Base-by-base conservation (phyloP, 2,797 vertebrate genomes). In the Melanotaenia pygmaea region DNA sequence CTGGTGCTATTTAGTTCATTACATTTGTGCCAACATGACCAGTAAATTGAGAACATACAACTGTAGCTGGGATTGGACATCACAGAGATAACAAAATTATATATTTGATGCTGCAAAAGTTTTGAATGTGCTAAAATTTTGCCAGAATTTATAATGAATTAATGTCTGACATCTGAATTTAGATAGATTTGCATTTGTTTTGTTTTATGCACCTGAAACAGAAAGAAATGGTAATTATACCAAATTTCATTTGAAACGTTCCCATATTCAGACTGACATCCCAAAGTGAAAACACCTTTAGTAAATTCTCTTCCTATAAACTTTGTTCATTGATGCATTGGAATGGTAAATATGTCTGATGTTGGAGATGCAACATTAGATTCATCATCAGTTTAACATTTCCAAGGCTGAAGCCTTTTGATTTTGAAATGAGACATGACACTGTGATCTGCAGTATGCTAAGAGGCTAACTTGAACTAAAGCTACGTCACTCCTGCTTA, bases 401-500 rank as follows among this genome's bases (percentile, higher is more conserved):
- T 70, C 69, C 59, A 62, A 72, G 77, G 84, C 77, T 90, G 72
- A 63, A 61, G 71, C 50, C 62, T 76, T 66, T 61, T 79, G 59
- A 84, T 72, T 88, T 80, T 79, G 74, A 86, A 83, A 86, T 85
- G 67, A 88, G 66, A 89, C 76, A 70, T 66, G 71, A 83, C 43
- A 20, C 76, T 83, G 82, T 80, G 81, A 85, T 81, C 74, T 79
- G 87, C 81, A 78, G 81, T 76, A 80, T 80, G 88, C 91, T 90
- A 90, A 83, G 68, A 86, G 88, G 88, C 86, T 91, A 74, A 84
- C 66, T 87, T 77, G 64, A 87, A 74, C 84, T 86, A 87, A 83
- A 84, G 86, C 90, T 92, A 92, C 82, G 76, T 88, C 72, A 78
- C 85, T 86, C 78, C 79, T 85, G 80, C 82, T 83, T 80, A 74